These are phyloP conservation scores for Ovis canadensis DNA, from an alignment of 2,113 vertebrate species.

Conservation along the genomic window DNA sequence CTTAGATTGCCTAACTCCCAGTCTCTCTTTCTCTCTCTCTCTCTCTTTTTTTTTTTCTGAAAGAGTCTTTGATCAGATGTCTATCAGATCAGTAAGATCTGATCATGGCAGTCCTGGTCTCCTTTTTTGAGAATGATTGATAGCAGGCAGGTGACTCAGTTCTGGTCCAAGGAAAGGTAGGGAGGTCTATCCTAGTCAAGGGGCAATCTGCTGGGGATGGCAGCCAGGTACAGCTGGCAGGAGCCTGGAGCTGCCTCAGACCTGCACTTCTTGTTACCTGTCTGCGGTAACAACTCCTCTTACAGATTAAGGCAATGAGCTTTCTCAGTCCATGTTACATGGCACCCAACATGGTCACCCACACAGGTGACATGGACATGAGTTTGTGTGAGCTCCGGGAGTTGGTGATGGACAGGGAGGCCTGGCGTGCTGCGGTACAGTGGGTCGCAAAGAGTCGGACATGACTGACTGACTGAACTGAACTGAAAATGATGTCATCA, in stretches of 20 bases:
- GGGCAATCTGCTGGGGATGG: background rate
- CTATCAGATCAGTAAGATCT: background rate
- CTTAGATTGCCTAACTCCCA: background rate
- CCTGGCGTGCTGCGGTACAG: rapidly evolving
- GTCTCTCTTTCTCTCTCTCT: background rate
- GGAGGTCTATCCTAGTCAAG: background rate
- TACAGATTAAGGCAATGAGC: background rate
- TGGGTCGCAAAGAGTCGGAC: too few species aligned
- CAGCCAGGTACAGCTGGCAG: background rate
- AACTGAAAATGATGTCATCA: background rate
- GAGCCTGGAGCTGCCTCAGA: background rate
- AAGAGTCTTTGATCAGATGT: background rate
- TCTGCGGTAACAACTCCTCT: background rate
- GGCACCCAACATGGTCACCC: background rate
- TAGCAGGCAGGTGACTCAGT: background rate
- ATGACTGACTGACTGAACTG: too few species aligned
- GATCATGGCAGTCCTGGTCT: background rate
- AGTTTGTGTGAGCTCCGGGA: too few species aligned
- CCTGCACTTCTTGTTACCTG: background rate
- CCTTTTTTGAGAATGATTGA: background rate
- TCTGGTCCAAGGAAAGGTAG: background rate
- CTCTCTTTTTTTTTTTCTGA: background rate
- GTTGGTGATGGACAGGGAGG: too few species aligned
- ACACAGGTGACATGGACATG: background rate
- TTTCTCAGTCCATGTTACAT: background rate